Evolutionary conservation across 2,888 invertebrate genomes (phyloP), one percentile per base, ranked within the genome.

Genomic region (Tetragonula carbonaria): DNA sequence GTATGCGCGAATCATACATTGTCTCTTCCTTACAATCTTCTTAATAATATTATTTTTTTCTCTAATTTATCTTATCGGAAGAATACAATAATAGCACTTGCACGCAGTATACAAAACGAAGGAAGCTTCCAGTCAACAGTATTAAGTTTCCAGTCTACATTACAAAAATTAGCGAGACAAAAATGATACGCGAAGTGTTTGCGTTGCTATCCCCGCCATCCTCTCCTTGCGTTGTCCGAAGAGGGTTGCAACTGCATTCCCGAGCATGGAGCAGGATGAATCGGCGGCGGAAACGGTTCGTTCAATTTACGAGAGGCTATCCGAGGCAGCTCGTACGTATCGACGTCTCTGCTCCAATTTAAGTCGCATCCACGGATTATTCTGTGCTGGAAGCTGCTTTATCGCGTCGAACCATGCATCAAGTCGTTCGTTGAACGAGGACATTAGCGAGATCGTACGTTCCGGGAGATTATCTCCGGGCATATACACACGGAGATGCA

Each of bases 271-370:
- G 28, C 18, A 6, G 53, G 78, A 59, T 50, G 63, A 66, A 75
- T 71, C 78, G 70, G 38, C 45, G 18, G 53, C 83, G 84, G 81
- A 88, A 82, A 66, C 79, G 84, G 67, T 62, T 65, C 79, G 53
- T 53, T 78, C 82, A 73, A 88, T 86, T 88, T 86, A 88, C 87
- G 82, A 68, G 76, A 59, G 78, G 53, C 38, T 57, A 81, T 74
- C 74, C 79, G 16, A 23, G n/a, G 50, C 66, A 28, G 71, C 33
- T 72, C 62, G 68, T 55, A 72, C 74, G 55, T 79, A 77, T 80
- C 86, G 82, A 80, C 72, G 75, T 78, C 80, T 74, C 78, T 63
- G 62, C 66, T 38, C 71, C 81, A 70, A 80, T 84, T 88, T 83
- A 72, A 81, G 53, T 68, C 73, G 74, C 59, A 70, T 74, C 73